Base-by-base conservation (phyloP, 2,113 vertebrate genomes). In the Tachuris rubrigastra region DNA sequence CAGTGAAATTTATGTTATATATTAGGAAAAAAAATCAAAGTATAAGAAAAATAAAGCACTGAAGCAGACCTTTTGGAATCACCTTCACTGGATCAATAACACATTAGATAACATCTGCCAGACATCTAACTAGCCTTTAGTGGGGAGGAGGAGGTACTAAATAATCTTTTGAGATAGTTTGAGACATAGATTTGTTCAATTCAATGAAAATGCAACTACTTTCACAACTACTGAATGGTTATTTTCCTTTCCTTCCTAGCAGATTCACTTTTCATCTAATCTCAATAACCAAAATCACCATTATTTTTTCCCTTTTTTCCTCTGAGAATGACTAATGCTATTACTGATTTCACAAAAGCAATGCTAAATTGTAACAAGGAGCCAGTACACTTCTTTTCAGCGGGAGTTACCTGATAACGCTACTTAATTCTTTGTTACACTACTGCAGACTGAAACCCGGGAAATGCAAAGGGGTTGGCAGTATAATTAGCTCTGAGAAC, bases 371-470 rank as follows among this genome's bases (percentile, higher is more conserved):
- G 37, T 67, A 91, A 79, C 20, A 90, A 94, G 83, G 33, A 88
- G 19, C 31, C 31, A 22, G 84, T 23, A 74, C 27, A 15, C 62
- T 87, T 94, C 60, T 84, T 67, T 92, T 92, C 46, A 56, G 62
- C 53, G n/a, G 39, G 14, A 65, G 44, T 81, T 93, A 81, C 35
- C 50, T 87, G 90, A 86, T 75, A 74, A 56, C 20, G 9, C 23
- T 91, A 41, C 71, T 85, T 73, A 52, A 81, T 95, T 87, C 33
- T 76, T 93, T 93, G 79, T 89, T 86, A 82, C 31, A 35, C 35
- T 69, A 18, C 49, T 85, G 46, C 27, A 84, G 87, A 94, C 30
- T 80, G 71, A 69, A 79, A 87, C 65, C 46, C 47, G 71, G n/a
- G 56, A 95, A 74, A 96, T 90, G 66, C 63, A 89, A 68, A 92